Conservation (phyloP, 2,113 vertebrate species). For the Morone chrysops region DNA sequence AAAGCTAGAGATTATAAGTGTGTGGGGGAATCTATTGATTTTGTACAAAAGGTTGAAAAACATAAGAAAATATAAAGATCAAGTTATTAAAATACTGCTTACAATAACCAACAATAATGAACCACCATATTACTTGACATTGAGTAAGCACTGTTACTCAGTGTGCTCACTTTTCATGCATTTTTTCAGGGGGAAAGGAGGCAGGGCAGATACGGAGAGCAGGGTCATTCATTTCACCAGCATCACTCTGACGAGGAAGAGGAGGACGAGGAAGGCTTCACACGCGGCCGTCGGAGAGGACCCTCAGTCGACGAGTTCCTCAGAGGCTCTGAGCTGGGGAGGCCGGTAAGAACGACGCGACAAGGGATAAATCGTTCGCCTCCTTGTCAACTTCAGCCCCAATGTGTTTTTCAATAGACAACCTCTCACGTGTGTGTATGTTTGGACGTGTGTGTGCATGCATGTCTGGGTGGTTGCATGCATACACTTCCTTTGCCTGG, state of each 20-base stretch:
- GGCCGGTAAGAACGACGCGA: constrained; percentile 86
- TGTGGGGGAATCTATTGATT: background rate
- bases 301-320: constrained; percentile 96
- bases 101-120: background rate
- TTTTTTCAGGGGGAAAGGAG: constrained; percentile 89
- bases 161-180: background rate
- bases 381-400: constrained; percentile 22
- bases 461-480: constrained; percentile 67
- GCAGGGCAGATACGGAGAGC: constrained; percentile 70
- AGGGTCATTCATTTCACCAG: constrained; percentile 84
- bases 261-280: constrained; percentile 90
- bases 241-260: constrained; percentile 91
- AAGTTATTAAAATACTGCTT: background rate
- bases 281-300: constrained; percentile 87
- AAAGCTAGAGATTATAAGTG: background rate
- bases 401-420: constrained; percentile 26
- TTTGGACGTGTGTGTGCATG: constrained; percentile 31
- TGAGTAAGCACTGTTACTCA: background rate
- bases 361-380: background rate
- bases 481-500: constrained; percentile 49
- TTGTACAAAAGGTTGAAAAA: background rate
- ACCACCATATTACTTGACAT: no score
- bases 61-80: background rate
- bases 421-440: constrained; percentile 38
- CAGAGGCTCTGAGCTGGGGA: constrained; percentile 93